Evolutionary conservation across 2,113 vertebrate species (phyloP).

Genomic region (Aegypius monachus): DNA sequence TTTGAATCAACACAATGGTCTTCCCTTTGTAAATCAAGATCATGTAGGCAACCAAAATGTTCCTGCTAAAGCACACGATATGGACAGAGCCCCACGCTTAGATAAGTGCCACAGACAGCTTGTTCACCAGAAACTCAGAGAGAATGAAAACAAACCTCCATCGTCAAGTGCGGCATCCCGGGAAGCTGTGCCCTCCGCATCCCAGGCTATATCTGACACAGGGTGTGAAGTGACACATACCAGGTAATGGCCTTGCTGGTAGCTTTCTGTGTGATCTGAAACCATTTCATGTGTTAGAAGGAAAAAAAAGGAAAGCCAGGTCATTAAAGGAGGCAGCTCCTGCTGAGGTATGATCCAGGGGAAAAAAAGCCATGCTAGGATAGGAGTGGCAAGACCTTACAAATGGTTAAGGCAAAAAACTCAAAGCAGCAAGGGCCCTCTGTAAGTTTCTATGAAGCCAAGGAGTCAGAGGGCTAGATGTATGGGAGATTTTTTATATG

Average conservation of each 20-base stretch:
- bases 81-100: background rate
- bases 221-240: slow-evolving; percentile 27
- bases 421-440: background rate
- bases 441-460: background rate
- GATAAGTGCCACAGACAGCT: background rate
- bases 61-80: background rate
- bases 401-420: background rate
- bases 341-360: background rate
- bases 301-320: background rate
- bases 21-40: background rate
- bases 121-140: background rate
- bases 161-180: rapidly evolving
- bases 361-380: background rate
- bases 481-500: background rate
- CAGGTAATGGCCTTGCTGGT: slow-evolving; percentile 44
- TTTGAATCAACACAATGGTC: background rate
- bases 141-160: background rate
- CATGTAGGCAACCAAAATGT: background rate
- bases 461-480: background rate
- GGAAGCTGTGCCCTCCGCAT: slow-evolving; percentile 12
- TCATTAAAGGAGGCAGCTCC: background rate
- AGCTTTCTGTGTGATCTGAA: background rate
- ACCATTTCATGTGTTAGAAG: background rate
- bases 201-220: background rate
- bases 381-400: background rate